Percentiles rank a stretch among this genome's conserved stretches.
phyloP scores from a whole-genome alignment of 2,113 vertebrate species.

The Nothobranchius furzeri region DNA sequence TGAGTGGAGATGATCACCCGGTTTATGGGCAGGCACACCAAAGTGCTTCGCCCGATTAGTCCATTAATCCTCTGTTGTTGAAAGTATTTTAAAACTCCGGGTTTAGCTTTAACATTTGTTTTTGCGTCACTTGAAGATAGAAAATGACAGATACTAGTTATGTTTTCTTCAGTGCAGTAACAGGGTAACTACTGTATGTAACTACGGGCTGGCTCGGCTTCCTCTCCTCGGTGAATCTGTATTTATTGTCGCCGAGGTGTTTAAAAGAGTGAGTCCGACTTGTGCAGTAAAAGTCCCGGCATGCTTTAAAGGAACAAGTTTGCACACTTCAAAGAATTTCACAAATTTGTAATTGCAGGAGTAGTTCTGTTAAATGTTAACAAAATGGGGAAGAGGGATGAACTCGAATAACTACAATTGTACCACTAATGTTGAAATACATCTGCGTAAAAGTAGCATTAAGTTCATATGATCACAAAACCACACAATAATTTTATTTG shows the following conservation, averaged over 20 bases:
- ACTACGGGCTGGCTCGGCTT: conserved; percentile 6
- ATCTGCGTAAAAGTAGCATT: too few relatives aligned
- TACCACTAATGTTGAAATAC: too few relatives aligned
- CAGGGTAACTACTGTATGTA: conserved; percentile 15
- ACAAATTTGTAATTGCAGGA: neutral
- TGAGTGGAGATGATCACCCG: conserved; percentile 12
- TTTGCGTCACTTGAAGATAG: neutral
- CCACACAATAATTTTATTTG: neutral
- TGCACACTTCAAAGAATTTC: neutral
- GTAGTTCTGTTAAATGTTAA: neutral
- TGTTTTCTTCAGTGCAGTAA: conserved; percentile 23
- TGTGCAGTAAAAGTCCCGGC: neutral
- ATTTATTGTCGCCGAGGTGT: conserved; percentile 18
- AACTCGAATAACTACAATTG: neutral
- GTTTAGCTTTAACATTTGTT: neutral
- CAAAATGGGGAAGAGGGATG: too few relatives aligned
- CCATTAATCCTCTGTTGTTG: neutral
- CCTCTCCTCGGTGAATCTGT: conserved; percentile 9
- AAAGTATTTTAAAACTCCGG: conserved; percentile 12
- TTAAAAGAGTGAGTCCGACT: neutral
- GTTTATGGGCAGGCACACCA: conserved; percentile 41
- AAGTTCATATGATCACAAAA: too few relatives aligned
- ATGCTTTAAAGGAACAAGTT: conserved; percentile 13
- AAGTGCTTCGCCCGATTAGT: conserved; percentile 30
- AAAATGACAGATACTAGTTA: conserved; percentile 2